phyloP scores from a whole-genome alignment of 2,113 vertebrate genomes.

The Probosciger aterrimus region DNA sequence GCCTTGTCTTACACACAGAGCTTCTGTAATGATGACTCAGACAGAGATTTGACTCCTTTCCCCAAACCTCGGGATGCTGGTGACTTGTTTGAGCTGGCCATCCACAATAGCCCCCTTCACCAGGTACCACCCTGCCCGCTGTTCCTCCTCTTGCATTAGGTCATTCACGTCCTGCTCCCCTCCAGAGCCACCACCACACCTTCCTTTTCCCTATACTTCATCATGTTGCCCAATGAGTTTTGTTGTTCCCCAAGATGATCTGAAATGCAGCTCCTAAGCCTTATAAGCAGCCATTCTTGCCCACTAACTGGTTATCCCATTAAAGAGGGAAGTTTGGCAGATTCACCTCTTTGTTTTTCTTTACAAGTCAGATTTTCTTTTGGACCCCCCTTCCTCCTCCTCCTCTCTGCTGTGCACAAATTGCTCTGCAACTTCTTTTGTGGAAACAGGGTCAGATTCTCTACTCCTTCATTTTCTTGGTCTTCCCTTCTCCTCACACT shows the following conservation, averaged over 20 bases:
- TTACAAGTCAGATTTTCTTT: not conserved
- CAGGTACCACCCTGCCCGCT: fast-evolving
- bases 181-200: not conserved
- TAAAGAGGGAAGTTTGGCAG: not conserved
- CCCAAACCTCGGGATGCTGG: fast-evolving
- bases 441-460: not conserved
- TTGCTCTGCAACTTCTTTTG: not conserved
- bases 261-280: not conserved
- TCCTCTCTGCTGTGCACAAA: not conserved
- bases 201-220: not conserved
- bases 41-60: not conserved
- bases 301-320: not conserved
- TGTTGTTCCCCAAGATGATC: not conserved
- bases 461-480: not conserved
- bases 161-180: not conserved
- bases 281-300: not conserved
- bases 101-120: not conserved
- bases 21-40: not conserved
- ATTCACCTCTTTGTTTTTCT: not conserved
- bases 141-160: not conserved
- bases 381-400: not conserved
- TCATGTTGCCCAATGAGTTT: fast-evolving
- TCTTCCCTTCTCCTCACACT: not conserved
- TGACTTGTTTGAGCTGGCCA: not conserved
- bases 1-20: not conserved